Evolutionary conservation across 2,888 invertebrate genomes (phyloP), one percentile per base, ranked within the genome.

Genomic region (Stomorhina lunata): DNA sequence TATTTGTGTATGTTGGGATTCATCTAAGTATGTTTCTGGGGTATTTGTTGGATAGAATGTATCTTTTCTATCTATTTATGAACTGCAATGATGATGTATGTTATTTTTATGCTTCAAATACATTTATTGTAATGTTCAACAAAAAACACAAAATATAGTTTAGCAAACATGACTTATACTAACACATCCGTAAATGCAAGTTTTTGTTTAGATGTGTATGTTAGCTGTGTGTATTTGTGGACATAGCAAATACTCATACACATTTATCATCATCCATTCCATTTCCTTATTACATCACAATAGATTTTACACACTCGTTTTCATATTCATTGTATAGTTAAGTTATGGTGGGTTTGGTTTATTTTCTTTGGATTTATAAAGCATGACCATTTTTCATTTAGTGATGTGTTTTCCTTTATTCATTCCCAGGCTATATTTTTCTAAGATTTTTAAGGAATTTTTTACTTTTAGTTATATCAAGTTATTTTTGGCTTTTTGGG

Each of bases 321-420:
- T 12, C 4, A 17, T 43, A 43, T 34, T 22, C 43, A 7, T 43
- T 10, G 25, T 27, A 1, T 5, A 59, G 17, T 34, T 43, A 4
- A 59, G 17, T 34, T 43, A 4, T 50, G 37, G 37, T 50, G n/a
- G 9, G 50, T 48, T 25, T 55, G 65, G 25, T 22, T 17, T 37
- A 10, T 63, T 29, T 59, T 25, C 34, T 59, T 50, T 27, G 29
- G 50, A 45, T 48, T 34, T 57, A 34, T 71, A 63, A 76, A 48
- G 61, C 61, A 69, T 69, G 61, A 79, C 71, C 71, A 79, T 79
- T 79, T 78, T 72, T 79, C 71, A 79, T 72, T 72, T 53, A 59
- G 34, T 71, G 55, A 63, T 61, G 32, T 34, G 65, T 48, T 63
- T 57, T 12, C 15, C 29, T 32, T 53, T 10, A 20, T 40, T 53